Evolutionary conservation across 2,888 invertebrate species (phyloP).

Genomic region (Eupithecia vulgata): DNA sequence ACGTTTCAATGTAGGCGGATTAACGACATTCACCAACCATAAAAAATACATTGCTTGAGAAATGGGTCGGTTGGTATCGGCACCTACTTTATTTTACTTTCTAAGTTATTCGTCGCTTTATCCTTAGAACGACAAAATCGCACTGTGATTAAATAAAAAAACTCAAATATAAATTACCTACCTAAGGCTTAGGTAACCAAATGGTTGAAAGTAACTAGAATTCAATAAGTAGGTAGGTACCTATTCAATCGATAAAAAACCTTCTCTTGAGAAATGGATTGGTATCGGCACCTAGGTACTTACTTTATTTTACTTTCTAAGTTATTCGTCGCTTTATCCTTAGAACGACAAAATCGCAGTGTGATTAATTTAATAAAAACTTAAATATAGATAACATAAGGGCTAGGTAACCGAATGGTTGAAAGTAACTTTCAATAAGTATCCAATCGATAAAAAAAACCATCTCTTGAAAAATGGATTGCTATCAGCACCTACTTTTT

Average conservation of each 20-base stretch:
- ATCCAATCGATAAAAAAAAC: not conserved
- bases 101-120: slow-evolving; percentile 3
- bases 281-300: not conserved
- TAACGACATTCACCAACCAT: slow-evolving; percentile 23
- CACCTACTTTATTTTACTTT: slow-evolving; percentile 13
- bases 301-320: slow-evolving; percentile 21
- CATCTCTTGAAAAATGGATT: not conserved
- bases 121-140: not conserved
- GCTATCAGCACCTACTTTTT: not conserved
- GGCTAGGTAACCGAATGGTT: too few species aligned
- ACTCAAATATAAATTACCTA: too few species aligned
- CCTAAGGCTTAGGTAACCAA: too few species aligned
- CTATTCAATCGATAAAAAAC: too few species aligned
- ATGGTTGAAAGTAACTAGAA: too few species aligned
- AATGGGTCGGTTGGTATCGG: not conserved
- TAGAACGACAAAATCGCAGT: not conserved
- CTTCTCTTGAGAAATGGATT: slow-evolving; percentile 2
- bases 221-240: too few species aligned
- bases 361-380: too few species aligned
- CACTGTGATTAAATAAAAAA: not conserved
- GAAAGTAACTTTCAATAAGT: too few species aligned
- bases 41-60: slow-evolving; percentile 14
- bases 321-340: not conserved
- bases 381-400: too few species aligned
- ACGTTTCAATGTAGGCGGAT: slow-evolving; percentile 27